phyloP scores from a whole-genome alignment of 2,888 invertebrate genomes.

The Schrankia costaestrigalis region DNA sequence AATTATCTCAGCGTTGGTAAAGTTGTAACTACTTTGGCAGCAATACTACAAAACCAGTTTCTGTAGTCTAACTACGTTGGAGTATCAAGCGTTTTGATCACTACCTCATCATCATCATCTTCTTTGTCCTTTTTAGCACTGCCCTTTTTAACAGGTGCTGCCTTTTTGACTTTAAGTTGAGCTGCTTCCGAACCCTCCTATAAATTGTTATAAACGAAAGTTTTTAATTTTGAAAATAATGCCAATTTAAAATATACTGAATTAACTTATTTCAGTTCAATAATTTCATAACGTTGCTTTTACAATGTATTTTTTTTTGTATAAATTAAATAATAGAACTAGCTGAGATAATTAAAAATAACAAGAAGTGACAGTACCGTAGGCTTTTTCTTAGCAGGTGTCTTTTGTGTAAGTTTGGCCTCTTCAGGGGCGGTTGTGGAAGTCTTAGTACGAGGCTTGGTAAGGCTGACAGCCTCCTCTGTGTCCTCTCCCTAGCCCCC shows the following conservation, averaged over 20 bases:
- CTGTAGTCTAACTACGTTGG: constrained; percentile 28
- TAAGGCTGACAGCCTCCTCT: constrained; percentile 74
- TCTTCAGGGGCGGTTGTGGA: constrained; percentile 76
- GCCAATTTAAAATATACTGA: no score
- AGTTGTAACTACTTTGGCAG: constrained; percentile 16
- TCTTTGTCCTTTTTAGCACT: constrained; percentile 60
- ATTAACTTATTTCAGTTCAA: no score
- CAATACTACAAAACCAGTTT: constrained; percentile 30
- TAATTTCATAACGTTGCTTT: no score
- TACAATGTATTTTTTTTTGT: no score
- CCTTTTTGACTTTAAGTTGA: constrained; percentile 73
- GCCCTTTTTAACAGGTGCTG: constrained; percentile 68
- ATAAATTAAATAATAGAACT: background rate
- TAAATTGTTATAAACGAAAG: constrained; percentile 28
- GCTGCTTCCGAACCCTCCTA: constrained; percentile 74
- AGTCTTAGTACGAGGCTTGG: constrained; percentile 73
- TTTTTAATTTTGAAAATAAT: constrained; percentile 11
- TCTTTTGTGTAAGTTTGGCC: constrained; percentile 75
- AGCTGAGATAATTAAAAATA: constrained; percentile 62
- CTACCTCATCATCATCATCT: constrained; percentile 67
- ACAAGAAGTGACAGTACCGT: constrained; percentile 57
- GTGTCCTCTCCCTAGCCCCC: constrained; percentile 70
- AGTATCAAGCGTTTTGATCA: constrained; percentile 25
- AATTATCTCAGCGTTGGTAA: constrained; percentile 57
- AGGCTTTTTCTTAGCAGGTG: constrained; percentile 73